These are phyloP conservation scores for Stichopus chloronotus DNA, from an alignment of 35 echinoderm and acorn worm genomes.

Conservation along the genomic window DNA sequence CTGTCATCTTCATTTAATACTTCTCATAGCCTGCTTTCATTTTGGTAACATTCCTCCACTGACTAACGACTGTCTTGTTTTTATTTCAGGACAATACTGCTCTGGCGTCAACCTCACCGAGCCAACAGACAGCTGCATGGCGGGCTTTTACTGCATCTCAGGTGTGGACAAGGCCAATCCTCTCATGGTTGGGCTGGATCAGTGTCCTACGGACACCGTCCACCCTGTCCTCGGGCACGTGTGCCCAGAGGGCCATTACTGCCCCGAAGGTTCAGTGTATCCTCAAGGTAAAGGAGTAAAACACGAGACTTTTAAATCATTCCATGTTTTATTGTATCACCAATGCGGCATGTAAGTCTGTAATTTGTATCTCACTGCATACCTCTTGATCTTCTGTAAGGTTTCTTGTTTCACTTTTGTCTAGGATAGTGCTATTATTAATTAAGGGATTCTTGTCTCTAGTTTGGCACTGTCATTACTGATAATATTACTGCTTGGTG, in stretches of 20 bases:
- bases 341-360: not conserved
- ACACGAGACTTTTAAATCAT: too few relatives aligned
- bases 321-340: too few relatives aligned
- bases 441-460: too few relatives aligned
- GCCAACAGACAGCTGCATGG: slow-evolving; percentile 67
- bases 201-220: slow-evolving; percentile 87
- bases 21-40: too few relatives aligned
- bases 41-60: too few relatives aligned
- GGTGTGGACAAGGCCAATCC: slow-evolving; percentile 82
- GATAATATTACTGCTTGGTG: too few relatives aligned
- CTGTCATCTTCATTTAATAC: too few relatives aligned
- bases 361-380: not conserved
- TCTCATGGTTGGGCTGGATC: slow-evolving; percentile 72
- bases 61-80: not conserved
- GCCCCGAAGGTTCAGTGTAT: slow-evolving; percentile 73
- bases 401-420: too few relatives aligned
- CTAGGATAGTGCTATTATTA: too few relatives aligned
- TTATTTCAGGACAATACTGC: slow-evolving; percentile 70
- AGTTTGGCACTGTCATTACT: too few relatives aligned
- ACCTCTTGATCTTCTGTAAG: not conserved
- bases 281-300: slow-evolving; percentile 68
- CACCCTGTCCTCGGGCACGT: slow-evolving; percentile 92
- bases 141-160: slow-evolving; percentile 88
- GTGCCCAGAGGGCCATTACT: slow-evolving; percentile 90
- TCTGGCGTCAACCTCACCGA: slow-evolving; percentile 86